Evolutionary conservation across 2,113 vertebrate species (phyloP), one percentile per base, ranked within the genome.

Genomic region (Morone chrysops): DNA sequence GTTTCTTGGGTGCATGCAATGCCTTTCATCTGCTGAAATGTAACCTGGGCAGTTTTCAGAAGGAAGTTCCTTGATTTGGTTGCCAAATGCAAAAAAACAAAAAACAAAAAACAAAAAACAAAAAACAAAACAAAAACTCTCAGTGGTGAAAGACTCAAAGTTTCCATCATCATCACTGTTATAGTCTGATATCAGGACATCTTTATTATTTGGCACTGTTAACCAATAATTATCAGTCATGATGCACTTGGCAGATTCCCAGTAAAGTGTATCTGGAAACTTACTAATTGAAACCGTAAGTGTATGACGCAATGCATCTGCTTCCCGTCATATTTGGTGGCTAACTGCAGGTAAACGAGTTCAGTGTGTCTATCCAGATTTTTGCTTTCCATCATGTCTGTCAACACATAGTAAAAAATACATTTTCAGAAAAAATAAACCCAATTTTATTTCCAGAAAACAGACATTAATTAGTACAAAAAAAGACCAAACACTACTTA

Each of bases 371-470:
- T 22, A 41, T 2, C 31, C 31, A 31, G 31, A 31, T 18, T 8
- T 13, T 60, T 63, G 31, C n/a, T 36, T 11, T 65, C 3, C 8
- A 12, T 47, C 31, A 53, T 31, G 48, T 53, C n/a, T 13, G 51
- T 48, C 13, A 17, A 50, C 54, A 62, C 6, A 48, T 10, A 53
- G 22, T 45, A 31, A 31, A 56, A 82, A 88, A 88, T 18, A 60
- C 18, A 20, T 47, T 47, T 75, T 78, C 79, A 85, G 78, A 90
- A 88, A 92, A 92, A 92, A 90, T 82, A 62, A 82, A 89, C 63
- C 74, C 47, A 68, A 66, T 72, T 94, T 90, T 92, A 86, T 85
- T 92, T 89, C 61, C 82, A 86, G 68, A 89, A 86, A 78, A 91
- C 81, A 86, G 82, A 91, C 87, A 87, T 85, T 79, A 83, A 61